Conservation (phyloP, 2,113 vertebrate genomes). For the Heloderma charlesbogerti region DNA sequence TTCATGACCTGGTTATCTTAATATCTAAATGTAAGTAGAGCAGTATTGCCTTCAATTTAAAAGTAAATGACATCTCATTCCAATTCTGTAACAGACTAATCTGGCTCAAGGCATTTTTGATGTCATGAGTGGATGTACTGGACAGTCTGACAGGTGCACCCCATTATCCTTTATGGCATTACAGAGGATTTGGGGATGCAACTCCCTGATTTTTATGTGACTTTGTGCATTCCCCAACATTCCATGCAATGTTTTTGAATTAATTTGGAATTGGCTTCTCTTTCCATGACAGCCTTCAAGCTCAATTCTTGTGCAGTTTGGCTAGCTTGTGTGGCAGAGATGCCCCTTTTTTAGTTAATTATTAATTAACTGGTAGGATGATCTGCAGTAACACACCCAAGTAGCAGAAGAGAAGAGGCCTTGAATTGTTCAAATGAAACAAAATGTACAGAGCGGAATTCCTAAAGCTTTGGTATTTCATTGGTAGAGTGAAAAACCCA, state of each 20-base stretch:
- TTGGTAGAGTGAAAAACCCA: neutral
- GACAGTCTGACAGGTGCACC: neutral
- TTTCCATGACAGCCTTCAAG: too few species aligned
- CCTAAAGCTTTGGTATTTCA: neutral
- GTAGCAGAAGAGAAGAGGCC: slow-evolving; percentile 67
- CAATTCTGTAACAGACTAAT: neutral
- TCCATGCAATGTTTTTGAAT: neutral
- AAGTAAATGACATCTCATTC: neutral
- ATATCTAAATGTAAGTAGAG: neutral
- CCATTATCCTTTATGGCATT: neutral
- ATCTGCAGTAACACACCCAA: neutral
- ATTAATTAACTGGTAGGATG: slow-evolving; percentile 37
- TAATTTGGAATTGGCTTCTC: neutral
- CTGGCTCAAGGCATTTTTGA: neutral
- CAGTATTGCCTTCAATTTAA: too few species aligned
- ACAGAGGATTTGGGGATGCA: neutral
- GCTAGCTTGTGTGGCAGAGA: neutral
- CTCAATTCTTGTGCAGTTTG: neutral
- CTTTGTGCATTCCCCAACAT: neutral
- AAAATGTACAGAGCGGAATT: slow-evolving; percentile 26
- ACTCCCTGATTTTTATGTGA: neutral
- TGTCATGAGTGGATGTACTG: neutral
- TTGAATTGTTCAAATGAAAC: slow-evolving; percentile 63
- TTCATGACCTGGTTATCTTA: slow-evolving; percentile 13
- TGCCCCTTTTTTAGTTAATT: neutral